phyloP scores from a whole-genome alignment of 2,797 vertebrate species.

The Diplodus puntazzo region DNA sequence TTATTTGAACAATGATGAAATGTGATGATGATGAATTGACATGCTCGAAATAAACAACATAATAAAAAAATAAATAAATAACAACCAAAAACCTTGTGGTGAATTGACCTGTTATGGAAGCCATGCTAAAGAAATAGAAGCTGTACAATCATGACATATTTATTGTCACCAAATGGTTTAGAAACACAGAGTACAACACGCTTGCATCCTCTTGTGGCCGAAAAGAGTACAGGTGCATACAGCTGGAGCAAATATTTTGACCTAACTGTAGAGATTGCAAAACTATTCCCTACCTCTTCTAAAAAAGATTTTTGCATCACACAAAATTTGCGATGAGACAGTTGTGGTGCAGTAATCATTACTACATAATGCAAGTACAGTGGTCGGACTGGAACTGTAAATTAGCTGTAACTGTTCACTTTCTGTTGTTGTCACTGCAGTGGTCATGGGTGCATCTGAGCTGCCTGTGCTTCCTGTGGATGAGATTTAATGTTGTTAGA shows the following conservation, averaged over 20 bases:
- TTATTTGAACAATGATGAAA: no score
- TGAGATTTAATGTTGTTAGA: no score
- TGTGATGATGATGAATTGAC: no score
- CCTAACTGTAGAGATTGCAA: no score
- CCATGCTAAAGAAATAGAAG: not conserved
- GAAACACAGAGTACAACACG: not conserved
- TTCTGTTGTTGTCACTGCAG: not conserved
- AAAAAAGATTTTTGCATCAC: no score
- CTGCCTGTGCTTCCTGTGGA: not conserved
- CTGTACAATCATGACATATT: not conserved
- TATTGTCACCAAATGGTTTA: not conserved
- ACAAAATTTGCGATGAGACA: no score
- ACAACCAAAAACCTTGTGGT: not conserved
- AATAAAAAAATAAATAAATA: not conserved
- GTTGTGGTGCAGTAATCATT: no score
- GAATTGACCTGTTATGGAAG: not conserved
- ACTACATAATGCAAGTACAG: no score
- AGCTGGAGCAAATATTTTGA: not conserved
- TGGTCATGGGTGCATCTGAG: accelerated
- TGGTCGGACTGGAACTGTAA: not conserved
- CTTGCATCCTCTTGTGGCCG: not conserved
- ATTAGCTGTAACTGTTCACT: conserved; percentile 1
- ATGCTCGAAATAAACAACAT: no score
- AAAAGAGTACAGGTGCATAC: not conserved
- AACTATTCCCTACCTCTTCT: no score